Evolutionary conservation across 1,140 invertebrate species (phyloP), one percentile per base, ranked within the genome.

Genomic region (Drosophila arawakana): DNA sequence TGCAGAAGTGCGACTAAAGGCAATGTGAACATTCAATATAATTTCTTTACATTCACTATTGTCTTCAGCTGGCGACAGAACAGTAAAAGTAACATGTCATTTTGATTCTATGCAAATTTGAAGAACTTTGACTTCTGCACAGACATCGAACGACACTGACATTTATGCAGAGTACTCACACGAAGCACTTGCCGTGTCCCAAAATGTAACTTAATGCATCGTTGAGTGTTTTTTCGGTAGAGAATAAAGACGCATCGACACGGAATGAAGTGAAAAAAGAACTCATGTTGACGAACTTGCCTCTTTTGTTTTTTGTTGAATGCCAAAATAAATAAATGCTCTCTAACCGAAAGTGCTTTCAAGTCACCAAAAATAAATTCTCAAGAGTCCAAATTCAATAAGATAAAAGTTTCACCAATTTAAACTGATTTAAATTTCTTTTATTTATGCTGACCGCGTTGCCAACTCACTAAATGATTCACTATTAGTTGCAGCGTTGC

Each of bases 81-180:
- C 11, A 39, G 35, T 8, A 10, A 41, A 8, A 57, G 69, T 58
- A 37, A 65, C 54, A 65, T 58, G 69, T 58, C 49, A 65, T 41
- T 54, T 50, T 57, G 60, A 58, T 50, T 63, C 61, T 50, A 73
- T 73, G 71, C 71, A 73, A 73, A 73, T 73, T 63, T 67, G 47
- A 59, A 67, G 61, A 58, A 57, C 49, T 65, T 65, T 72, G 69
- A 58, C 60, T 67, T 67, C 58, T 47, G 21, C 71, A 59, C 44
- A 59, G 60, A 65, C 61, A 39, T 46, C 44, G 46, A 10, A 62
- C 39, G 43, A 62, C 70, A 21, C 55, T 41, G 54, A 15, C 47
- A 67, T 68, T 60, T 73, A 66, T 59, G 69, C 69, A 66, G 61
- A 72, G 54, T 37, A 57, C 59, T 63, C 68, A 43, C 34, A 41